A percentile compares a stretch with the other conserved stretches of the same genome.
These are phyloP conservation scores for Odontomyia ornata DNA, from an alignment of 2,888 invertebrate species.

Conservation along the genomic window DNA sequence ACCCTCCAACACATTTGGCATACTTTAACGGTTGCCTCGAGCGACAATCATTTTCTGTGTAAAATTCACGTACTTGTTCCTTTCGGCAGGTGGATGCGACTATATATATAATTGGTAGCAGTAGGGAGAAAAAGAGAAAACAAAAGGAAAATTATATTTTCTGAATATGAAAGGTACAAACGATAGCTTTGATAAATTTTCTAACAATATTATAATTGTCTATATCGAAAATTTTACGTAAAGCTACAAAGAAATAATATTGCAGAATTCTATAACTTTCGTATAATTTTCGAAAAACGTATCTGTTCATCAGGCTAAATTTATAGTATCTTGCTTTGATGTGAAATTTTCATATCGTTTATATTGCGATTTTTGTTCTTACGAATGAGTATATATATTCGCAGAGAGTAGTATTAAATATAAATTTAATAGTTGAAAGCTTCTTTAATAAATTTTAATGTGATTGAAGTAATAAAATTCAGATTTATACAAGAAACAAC, in stretches of 20 bases:
- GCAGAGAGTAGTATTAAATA: no score
- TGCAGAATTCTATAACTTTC: no score
- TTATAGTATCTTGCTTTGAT: no score
- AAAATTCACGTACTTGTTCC: conserved; percentile 89
- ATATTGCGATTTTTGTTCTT: not conserved
- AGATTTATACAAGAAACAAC: no score
- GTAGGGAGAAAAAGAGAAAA: conserved; percentile 50
- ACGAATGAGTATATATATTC: not conserved
- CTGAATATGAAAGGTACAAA: not conserved
- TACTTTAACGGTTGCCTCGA: conserved; percentile 90
- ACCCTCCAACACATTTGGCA: conserved; percentile 84
- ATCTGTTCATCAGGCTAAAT: no score
- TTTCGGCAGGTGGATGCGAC: conserved; percentile 83
- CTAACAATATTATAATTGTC: conserved; percentile 40
- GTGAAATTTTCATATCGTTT: not conserved
- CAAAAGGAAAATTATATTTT: conserved; percentile 6
- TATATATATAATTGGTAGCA: conserved; percentile 51
- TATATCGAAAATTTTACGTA: conserved; percentile 5
- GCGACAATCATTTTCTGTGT: conserved; percentile 90
- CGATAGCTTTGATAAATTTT: conserved; percentile 25
- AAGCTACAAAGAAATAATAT: not conserved
- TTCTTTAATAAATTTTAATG: no score
- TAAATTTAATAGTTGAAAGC: no score
- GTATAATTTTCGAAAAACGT: not conserved
- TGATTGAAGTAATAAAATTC: no score